Conservation (phyloP, 2,888 invertebrate genomes). For the Aricia artaxerxes region DNA sequence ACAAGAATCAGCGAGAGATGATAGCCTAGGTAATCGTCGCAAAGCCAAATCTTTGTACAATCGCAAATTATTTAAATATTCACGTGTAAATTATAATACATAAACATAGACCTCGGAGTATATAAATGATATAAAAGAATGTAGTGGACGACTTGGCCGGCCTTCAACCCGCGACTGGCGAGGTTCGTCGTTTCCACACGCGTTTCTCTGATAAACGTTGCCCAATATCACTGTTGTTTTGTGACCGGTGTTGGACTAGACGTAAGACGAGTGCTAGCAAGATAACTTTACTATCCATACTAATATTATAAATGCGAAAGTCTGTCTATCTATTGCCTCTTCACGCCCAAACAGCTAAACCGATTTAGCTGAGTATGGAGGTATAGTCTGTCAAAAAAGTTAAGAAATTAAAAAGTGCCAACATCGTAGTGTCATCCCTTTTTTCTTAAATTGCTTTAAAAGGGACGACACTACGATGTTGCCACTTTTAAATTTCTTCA, state of each 20-base stretch:
- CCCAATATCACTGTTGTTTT: conserved; percentile 16
- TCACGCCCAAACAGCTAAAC: too few species aligned
- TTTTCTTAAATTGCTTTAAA: too few species aligned
- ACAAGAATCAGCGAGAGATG: not conserved
- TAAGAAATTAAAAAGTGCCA: too few species aligned
- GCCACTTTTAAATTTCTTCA: too few species aligned
- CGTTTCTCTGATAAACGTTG: conserved; percentile 43
- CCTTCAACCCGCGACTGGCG: conserved; percentile 70
- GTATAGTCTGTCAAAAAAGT: too few species aligned
- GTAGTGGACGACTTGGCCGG: conserved; percentile 53
- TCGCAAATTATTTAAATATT: conserved; percentile 4
- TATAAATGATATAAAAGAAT: conserved; percentile 3
- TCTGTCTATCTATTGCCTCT: too few species aligned
- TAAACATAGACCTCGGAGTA: not conserved
- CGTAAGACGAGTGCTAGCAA: not conserved
- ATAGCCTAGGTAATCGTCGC: not conserved
- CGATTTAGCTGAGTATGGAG: too few species aligned
- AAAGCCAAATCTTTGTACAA: too few species aligned
- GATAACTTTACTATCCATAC: not conserved
- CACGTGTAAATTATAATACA: not conserved
- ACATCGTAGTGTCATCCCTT: too few species aligned
- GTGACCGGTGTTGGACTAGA: conserved; percentile 12
- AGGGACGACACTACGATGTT: too few species aligned
- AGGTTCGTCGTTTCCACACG: conserved; percentile 71
- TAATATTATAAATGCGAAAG: not conserved